phyloP scores from a whole-genome alignment of 2,888 invertebrate genomes.

The Chironomus tentans region DNA sequence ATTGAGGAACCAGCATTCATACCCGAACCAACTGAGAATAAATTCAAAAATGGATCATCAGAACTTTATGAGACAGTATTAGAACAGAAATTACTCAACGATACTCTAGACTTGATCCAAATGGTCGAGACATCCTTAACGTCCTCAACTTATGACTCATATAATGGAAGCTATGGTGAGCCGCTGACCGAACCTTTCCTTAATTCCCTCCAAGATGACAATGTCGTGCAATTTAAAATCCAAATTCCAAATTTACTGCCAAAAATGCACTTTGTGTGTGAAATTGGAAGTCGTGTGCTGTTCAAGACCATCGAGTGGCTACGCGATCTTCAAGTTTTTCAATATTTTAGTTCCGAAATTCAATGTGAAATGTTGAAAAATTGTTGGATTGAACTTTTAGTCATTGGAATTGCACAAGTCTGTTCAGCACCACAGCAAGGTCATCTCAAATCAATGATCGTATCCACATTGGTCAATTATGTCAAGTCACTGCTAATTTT shows the following conservation, averaged over 20 bases:
- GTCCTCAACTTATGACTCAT: neutral
- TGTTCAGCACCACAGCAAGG: neutral
- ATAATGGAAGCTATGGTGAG: neutral
- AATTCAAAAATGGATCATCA: neutral
- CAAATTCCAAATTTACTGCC: constrained; percentile 72
- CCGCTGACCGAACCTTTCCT: neutral
- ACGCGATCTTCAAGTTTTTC: constrained; percentile 64
- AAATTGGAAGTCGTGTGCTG: constrained; percentile 84
- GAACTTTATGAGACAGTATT: constrained; percentile 4
- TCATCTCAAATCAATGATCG: constrained; percentile 10
- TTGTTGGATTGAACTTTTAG: constrained; percentile 84
- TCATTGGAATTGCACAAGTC: constrained; percentile 72
- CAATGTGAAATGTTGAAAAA: constrained; percentile 71
- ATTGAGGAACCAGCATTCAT: neutral
- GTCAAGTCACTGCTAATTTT: constrained; percentile 16
- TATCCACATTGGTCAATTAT: constrained; percentile 5
- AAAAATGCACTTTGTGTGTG: constrained; percentile 90
- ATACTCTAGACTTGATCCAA: constrained; percentile 16
- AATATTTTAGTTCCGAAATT: constrained; percentile 55
- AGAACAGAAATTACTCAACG: constrained; percentile 15
- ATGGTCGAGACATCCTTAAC: neutral
- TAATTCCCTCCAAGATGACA: neutral
- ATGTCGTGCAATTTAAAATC: constrained; percentile 50
- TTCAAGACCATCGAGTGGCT: constrained; percentile 89
- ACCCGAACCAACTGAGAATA: neutral